These are phyloP conservation scores for Andrena flavipes DNA, from an alignment of 2,888 invertebrate species.

Conservation along the genomic window DNA sequence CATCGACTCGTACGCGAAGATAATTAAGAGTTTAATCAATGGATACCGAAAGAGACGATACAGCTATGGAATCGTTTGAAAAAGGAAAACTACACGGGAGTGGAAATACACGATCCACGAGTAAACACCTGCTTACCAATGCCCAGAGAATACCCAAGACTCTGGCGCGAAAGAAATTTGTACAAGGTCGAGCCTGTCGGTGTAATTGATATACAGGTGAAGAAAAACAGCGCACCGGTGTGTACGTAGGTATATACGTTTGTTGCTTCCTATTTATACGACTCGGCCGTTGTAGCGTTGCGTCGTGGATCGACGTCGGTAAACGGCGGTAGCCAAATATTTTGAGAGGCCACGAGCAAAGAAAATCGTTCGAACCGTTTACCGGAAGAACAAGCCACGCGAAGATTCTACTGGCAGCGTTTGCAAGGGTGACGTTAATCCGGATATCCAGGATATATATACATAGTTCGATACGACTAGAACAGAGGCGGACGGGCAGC, in stretches of 20 bases:
- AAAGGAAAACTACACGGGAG: neutral
- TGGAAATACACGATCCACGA: neutral
- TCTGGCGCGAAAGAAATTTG: too few relatives aligned
- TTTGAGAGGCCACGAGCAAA: constrained; percentile 9
- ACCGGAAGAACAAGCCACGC: constrained; percentile 53
- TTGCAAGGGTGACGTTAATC: constrained; percentile 69
- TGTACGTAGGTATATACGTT: neutral
- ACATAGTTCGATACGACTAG: constrained; percentile 65
- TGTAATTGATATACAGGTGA: neutral
- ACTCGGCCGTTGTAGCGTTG: neutral
- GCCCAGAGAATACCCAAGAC: too few relatives aligned
- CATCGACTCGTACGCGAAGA: too few relatives aligned
- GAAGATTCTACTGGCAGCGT: constrained; percentile 30
- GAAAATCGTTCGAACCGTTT: constrained; percentile 31
- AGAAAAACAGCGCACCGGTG: neutral
- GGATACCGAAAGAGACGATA: neutral
- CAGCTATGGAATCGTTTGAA: neutral
- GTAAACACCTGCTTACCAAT: neutral
- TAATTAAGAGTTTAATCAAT: neutral
- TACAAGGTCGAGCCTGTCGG: too few relatives aligned
- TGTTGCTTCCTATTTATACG: constrained; percentile 5
- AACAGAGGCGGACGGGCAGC: constrained; percentile 36
- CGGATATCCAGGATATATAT: constrained; percentile 69
- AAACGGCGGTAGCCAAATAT: constrained; percentile 32
- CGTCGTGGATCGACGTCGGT: neutral